A percentile compares a stretch with the other conserved stretches of the same genome.
phyloP scores from a whole-genome alignment of 2,888 invertebrate species.

The Polymixis flavicincta region DNA sequence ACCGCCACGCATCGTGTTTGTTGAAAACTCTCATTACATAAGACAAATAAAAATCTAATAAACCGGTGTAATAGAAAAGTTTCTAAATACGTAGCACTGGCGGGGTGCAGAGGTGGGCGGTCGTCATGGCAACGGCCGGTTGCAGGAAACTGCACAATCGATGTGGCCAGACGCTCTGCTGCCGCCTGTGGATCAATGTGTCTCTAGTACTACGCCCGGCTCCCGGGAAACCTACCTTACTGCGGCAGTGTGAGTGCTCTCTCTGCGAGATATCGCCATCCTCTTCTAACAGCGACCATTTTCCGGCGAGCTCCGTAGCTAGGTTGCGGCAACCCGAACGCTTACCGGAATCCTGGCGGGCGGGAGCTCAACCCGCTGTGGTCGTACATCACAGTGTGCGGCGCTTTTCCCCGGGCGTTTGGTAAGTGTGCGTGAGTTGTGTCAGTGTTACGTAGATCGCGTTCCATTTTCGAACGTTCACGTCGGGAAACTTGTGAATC shows the following conservation, averaged over 20 bases:
- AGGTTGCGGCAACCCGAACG: conserved; percentile 62
- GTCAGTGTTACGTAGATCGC: conserved; percentile 78
- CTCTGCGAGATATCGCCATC: conserved; percentile 68
- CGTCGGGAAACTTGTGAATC: conserved; percentile 87
- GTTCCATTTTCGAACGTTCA: conserved; percentile 83
- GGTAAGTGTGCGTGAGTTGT: conserved; percentile 76
- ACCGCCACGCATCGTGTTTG: conserved; percentile 43
- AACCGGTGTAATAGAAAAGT: conserved; percentile 77
- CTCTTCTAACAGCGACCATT: conserved; percentile 71
- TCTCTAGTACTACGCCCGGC: conserved; percentile 90
- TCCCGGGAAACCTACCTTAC: conserved; percentile 85
- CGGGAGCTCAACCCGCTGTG: conserved; percentile 73
- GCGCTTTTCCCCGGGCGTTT: conserved; percentile 81
- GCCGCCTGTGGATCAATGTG: conserved; percentile 89
- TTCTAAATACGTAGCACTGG: conserved; percentile 78
- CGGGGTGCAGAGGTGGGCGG: conserved; percentile 85
- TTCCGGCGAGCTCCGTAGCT: conserved; percentile 70
- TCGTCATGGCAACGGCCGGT: conserved; percentile 84
- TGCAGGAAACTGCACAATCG: conserved; percentile 91
- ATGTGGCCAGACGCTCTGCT: conserved; percentile 88
- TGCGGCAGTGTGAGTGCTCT: conserved; percentile 74
- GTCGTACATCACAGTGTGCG: conserved; percentile 74
- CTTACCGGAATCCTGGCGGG: conserved; percentile 64
- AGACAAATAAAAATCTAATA: conserved; percentile 78
- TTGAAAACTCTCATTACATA: conserved; percentile 61